Conservation (phyloP, 2,113 vertebrate species). For the Indicator maculatus region DNA sequence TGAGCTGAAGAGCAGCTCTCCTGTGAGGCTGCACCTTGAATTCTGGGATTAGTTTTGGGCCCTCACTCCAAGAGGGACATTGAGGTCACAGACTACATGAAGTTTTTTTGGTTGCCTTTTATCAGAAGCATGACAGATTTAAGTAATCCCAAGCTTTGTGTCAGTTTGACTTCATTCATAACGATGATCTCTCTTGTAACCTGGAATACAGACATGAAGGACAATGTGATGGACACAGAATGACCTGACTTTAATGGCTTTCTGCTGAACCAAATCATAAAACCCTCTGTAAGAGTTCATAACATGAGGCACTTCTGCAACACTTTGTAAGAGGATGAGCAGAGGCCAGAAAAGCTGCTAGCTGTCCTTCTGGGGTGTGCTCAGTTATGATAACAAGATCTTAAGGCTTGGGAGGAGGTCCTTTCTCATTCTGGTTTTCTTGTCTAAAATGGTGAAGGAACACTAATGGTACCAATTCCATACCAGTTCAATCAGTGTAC, state of each 20-base stretch:
- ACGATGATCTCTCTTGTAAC: neutral
- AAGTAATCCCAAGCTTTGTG: neutral
- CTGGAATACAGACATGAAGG: neutral
- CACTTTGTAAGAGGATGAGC: neutral
- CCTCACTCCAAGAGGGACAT: neutral
- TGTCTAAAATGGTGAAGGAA: neutral
- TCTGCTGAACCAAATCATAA: neutral
- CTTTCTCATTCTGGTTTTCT: neutral
- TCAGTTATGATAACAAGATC: neutral
- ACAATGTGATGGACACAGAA: neutral
- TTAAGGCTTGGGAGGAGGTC: neutral
- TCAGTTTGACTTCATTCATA: neutral
- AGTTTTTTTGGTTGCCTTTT: neutral
- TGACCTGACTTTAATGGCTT: neutral
- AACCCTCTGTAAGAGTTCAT: neutral
- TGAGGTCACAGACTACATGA: neutral
- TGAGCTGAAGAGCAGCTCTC: neutral
- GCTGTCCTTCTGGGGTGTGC: neutral
- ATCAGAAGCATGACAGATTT: neutral
- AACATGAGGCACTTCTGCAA: neutral
- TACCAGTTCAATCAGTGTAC: neutral
- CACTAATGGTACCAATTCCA: neutral
- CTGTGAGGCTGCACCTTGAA: neutral
- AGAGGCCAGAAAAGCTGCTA: neutral
- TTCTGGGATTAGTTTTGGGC: too few species aligned